Percentiles rank a stretch among this genome's conserved stretches.
phyloP scores from a whole-genome alignment of 1,140 invertebrate species.

The Drosophila tristis region DNA sequence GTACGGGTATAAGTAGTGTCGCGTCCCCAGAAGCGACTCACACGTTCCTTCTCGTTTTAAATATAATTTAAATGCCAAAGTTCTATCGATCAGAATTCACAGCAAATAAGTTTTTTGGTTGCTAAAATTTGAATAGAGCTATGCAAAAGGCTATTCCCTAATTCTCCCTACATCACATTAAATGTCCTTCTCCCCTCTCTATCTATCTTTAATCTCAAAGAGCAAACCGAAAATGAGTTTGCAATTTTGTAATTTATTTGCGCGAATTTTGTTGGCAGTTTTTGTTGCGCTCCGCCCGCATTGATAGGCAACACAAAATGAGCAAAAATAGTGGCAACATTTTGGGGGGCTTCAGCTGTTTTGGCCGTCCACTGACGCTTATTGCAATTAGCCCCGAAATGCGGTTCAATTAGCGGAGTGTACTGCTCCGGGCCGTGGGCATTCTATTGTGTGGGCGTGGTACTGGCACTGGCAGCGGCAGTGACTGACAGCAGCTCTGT shows the following conservation, averaged over 20 bases:
- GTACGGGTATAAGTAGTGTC: too few relatives aligned
- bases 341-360: neutral
- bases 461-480: too few relatives aligned
- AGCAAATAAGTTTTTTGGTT: neutral
- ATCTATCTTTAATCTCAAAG: neutral
- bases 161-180: too few relatives aligned
- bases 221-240: neutral
- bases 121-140: neutral
- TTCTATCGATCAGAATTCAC: too few relatives aligned
- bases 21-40: too few relatives aligned
- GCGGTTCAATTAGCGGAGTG: constrained; percentile 51
- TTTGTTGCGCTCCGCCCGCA: constrained; percentile 8
- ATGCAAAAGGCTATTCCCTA: neutral
- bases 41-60: too few relatives aligned
- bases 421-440: constrained; percentile 7
- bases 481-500: neutral
- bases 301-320: constrained; percentile 24
- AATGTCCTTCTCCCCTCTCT: neutral
- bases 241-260: constrained; percentile 6
- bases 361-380: constrained; percentile 1
- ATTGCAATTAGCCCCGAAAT: constrained; percentile 47
- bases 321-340: constrained; percentile 19
- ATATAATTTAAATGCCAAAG: too few relatives aligned
- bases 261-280: constrained; percentile 5
- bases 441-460: constrained; percentile 8